phyloP scores from a whole-genome alignment of 2,113 vertebrate species.

The Pangasianodon gigas region DNA sequence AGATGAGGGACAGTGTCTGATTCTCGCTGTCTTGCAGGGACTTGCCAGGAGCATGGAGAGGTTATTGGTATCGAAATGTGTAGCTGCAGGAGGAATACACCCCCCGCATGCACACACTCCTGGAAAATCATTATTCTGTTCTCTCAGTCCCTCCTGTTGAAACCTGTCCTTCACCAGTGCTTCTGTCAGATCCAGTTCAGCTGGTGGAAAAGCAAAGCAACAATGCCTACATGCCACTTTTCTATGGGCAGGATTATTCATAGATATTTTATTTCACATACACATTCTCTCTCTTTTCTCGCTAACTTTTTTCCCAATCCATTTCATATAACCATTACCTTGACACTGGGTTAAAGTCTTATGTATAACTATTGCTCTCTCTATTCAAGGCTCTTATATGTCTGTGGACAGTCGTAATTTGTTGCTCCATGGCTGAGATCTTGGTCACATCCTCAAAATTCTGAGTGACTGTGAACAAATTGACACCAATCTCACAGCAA shows the following conservation, averaged over 20 bases:
- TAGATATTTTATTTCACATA: neutral
- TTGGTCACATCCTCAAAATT: neutral
- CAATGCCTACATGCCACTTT: constrained; percentile 22
- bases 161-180: constrained; percentile 25
- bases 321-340: neutral
- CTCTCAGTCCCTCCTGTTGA: constrained; percentile 8
- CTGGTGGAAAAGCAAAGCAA: constrained; percentile 22
- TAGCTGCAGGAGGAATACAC: neutral
- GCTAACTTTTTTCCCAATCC: neutral
- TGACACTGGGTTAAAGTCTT: neutral
- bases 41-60: constrained; percentile 35
- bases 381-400: neutral
- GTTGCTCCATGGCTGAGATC: neutral
- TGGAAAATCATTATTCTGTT: constrained; percentile 24
- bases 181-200: constrained; percentile 42
- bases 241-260: neutral
- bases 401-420: neutral
- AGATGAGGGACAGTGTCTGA: constrained; percentile 4
- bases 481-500: constrained; percentile 8
- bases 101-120: neutral
- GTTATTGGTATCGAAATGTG: constrained; percentile 24
- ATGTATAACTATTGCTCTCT: neutral
- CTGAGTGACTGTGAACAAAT: neutral
- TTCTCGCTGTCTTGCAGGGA: constrained; percentile 4
- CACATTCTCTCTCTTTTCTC: neutral